Base-by-base conservation (phyloP, 2,797 vertebrate genomes). In the Triplophysa bombifrons region DNA sequence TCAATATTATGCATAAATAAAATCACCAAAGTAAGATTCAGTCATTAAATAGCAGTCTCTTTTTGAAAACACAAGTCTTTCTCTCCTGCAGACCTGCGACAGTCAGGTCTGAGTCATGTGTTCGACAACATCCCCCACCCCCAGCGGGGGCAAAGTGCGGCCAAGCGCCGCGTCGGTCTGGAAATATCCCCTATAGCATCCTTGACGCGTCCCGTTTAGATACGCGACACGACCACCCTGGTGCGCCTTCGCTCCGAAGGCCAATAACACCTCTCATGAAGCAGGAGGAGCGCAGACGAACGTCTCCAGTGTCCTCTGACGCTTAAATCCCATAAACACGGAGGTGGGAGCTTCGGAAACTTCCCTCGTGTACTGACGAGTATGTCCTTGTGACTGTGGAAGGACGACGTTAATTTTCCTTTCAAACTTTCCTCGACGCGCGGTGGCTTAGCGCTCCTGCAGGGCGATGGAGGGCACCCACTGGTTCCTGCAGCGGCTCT, bases 391-490 rank as follows among this genome's bases (percentile, higher is more conserved):
- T 50, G 38, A 38, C 48, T 14, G 51, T 51, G 61, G 65, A 81
- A 85, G 30, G 77, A 78, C 81, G 4, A 66, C 71, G 72, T 78
- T 63, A 83, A 73, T 20, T 55, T 65, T 65, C 20, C 17, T 50
- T 67, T 81, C 56, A 61, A 73, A 46, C 73, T 83, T 55, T 76
- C 72, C 71, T 66, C 73, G 74, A 82, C 19, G n/a, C 71, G 44
- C 13, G 0, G 3, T n/a, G 51, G 11, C 78, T 97, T 95, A 98
- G 81, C 94, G 95, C 3, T 96, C 94, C 66, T 94, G 93, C 76
- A 98, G 92, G 25, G 94, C 88, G 27, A 98, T 91, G 69, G 85
- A 94, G 0, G 96, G 95, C 6, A 98, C 93, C 96, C 96, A 98
- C 87, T 97, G 96, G 86, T 98, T 92, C 53, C 90, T 91, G 25